A percentile compares a stretch with the other conserved stretches of the same genome.
Evolutionary conservation across 2,113 vertebrate species (phyloP).

Genomic region (Catharus fuscescens): DNA sequence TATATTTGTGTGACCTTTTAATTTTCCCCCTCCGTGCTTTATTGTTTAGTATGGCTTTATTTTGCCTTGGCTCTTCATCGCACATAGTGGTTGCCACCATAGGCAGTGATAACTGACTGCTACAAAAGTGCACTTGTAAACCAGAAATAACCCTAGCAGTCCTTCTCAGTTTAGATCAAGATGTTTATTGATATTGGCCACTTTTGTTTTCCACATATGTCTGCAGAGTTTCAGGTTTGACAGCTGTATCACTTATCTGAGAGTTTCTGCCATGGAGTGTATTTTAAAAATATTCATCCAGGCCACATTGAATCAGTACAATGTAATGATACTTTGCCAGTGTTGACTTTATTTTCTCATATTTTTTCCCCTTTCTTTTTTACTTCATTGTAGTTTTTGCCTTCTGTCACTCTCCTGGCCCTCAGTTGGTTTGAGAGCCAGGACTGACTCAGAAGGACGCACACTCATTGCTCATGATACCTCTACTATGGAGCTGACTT

Average conservation of each 20-base stretch:
- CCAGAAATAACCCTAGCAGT: background rate
- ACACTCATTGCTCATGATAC: background rate
- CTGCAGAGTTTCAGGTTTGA: background rate
- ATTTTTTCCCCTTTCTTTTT: background rate
- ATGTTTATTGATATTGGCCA: background rate
- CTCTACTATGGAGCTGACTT: background rate
- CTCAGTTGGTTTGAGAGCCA: background rate
- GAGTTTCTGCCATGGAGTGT: background rate
- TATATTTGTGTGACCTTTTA: background rate
- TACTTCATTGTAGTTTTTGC: background rate
- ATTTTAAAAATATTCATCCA: background rate
- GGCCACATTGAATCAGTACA: rapidly evolving
- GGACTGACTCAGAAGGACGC: background rate
- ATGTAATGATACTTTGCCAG: background rate
- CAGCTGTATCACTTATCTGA: background rate
- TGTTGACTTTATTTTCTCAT: background rate
- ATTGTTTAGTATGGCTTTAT: background rate
- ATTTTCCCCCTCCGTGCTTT: background rate
- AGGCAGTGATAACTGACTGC: background rate
- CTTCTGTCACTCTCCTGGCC: background rate
- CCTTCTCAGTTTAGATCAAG: background rate
- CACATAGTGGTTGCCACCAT: background rate
- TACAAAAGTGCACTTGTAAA: background rate
- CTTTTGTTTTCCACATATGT: background rate
- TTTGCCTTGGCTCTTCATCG: background rate